These are phyloP conservation scores for Gari tellinella DNA, from an alignment of 2,888 invertebrate genomes.

Conservation along the genomic window DNA sequence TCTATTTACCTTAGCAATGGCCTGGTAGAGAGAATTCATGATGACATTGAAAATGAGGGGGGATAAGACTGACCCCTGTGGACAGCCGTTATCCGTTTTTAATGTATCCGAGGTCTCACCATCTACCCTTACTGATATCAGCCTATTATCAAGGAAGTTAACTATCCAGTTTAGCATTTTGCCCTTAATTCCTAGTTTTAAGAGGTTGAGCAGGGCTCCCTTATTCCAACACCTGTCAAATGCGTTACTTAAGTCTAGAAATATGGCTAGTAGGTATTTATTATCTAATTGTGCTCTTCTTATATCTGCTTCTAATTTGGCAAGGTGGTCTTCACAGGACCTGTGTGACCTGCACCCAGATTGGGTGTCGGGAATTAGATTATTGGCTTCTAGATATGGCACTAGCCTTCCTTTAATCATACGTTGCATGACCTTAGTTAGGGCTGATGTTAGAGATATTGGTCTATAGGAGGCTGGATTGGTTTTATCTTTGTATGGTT, in stretches of 20 bases:
- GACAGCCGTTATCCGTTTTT: constrained; percentile 5
- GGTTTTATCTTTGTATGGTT: constrained; percentile 4
- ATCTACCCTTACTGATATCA: constrained; percentile 14
- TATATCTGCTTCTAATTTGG: constrained; percentile 12
- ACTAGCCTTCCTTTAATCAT: constrained; percentile 16
- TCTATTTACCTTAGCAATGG: no score
- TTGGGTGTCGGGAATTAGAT: constrained; percentile 15
- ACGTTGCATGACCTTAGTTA: constrained; percentile 23
- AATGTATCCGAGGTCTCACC: constrained; percentile 8
- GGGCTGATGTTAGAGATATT: constrained; percentile 26
- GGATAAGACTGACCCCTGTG: constrained; percentile 21
- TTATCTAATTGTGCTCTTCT: constrained; percentile 1
- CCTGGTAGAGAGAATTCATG: no score
- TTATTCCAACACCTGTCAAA: constrained; percentile 20
- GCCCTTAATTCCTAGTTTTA: constrained; percentile 29
- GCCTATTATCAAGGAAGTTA: constrained; percentile 18
- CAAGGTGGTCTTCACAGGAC: constrained; percentile 9
- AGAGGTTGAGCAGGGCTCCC: constrained; percentile 24
- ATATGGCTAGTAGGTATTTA: constrained; percentile 8
- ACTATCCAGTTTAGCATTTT: constrained; percentile 23
- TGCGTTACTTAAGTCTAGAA: constrained; percentile 14
- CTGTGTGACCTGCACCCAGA: constrained; percentile 17
- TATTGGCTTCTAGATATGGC: constrained; percentile 12
- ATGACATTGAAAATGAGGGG: constrained; percentile 22
- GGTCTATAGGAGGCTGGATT: constrained; percentile 27